phyloP scores from a whole-genome alignment of 2,113 vertebrate species.

The Bubo blakistoni region DNA sequence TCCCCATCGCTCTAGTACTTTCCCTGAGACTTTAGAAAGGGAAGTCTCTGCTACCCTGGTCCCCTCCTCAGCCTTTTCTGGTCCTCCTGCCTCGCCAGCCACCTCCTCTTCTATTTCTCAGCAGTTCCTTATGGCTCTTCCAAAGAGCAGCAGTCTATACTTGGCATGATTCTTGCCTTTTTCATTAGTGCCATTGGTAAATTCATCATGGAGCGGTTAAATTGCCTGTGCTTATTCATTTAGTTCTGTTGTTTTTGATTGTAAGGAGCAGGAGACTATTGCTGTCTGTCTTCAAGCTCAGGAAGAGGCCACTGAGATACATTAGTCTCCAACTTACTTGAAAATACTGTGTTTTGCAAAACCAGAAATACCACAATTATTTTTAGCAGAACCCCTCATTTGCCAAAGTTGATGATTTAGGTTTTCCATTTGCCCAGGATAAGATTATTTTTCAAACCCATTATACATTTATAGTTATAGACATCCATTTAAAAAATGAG shows the following conservation, averaged over 20 bases:
- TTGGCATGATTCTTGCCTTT: neutral
- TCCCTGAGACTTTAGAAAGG: neutral
- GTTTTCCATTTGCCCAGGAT: constrained; percentile 9
- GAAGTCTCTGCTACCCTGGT: neutral
- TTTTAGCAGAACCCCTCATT: constrained; percentile 25
- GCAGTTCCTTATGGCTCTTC: neutral
- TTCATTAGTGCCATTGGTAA: neutral
- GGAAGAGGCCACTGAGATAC: neutral
- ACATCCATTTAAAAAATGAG: neutral
- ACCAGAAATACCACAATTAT: neutral
- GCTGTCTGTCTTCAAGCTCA: neutral
- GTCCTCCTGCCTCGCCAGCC: neutral
- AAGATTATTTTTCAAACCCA: neutral
- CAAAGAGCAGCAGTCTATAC: neutral
- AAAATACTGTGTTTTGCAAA: neutral
- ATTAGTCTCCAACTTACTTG: neutral
- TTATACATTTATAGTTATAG: neutral
- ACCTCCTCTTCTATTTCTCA: neutral
- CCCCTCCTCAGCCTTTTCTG: neutral
- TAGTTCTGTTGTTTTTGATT: neutral
- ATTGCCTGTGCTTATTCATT: neutral
- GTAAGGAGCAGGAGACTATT: neutral
- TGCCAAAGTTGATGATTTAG: neutral
- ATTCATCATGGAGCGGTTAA: neutral
- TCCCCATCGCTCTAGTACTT: neutral